phyloP scores from a whole-genome alignment of 64 coral and sea anemone species.

The Porites australiensis region DNA sequence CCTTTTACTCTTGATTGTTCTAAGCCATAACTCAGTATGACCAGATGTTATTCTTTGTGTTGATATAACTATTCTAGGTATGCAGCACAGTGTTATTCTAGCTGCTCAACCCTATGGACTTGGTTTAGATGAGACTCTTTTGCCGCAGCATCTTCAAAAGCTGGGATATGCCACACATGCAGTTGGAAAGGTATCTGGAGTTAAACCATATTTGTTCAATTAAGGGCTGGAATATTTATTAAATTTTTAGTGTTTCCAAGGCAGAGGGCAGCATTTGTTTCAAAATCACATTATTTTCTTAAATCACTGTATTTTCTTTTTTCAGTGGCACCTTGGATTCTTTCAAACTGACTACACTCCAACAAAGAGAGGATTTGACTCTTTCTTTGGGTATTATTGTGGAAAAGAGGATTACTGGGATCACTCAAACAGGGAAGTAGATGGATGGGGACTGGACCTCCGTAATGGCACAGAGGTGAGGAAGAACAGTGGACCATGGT shows the following conservation, averaged over 20 bases:
- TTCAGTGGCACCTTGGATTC: conserved; percentile 95
- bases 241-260: too few relatives aligned
- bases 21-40: too few relatives aligned
- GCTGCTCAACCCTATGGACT: conserved; percentile 82
- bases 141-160: conserved; percentile 84
- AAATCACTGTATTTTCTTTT: not conserved
- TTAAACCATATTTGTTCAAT: not conserved
- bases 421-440: conserved; percentile 70
- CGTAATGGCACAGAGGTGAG: conserved; percentile 68
- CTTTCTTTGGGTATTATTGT: conserved; percentile 92
- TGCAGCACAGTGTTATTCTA: conserved; percentile 86
- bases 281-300: too few relatives aligned
- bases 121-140: conserved; percentile 80
- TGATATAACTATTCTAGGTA: conserved; percentile 52
- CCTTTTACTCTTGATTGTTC: too few relatives aligned
- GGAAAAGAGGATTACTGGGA: conserved; percentile 95
- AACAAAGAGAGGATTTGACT: conserved; percentile 81
- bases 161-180: conserved; percentile 93
- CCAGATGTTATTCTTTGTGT: not conserved
- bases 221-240: not conserved
- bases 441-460: conserved; percentile 85
- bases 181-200: conserved; percentile 79
- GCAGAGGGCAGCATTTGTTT: too few relatives aligned
- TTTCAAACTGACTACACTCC: conserved; percentile 86
- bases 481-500: not conserved